Conservation (phyloP, 2,797 vertebrate species). For the Coracias cyanogaster region DNA sequence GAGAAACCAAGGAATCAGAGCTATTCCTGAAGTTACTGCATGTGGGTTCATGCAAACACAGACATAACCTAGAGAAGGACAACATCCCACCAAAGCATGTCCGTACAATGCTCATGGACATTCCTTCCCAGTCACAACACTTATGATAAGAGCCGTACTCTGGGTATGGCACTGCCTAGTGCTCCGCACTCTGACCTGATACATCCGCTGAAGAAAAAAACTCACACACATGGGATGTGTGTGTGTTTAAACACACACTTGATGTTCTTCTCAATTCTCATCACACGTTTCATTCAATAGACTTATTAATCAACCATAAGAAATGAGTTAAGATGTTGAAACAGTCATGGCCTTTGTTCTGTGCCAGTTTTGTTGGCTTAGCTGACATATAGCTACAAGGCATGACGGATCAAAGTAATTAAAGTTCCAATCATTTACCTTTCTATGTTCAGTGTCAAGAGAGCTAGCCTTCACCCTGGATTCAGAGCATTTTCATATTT, state of each 20-base stretch:
- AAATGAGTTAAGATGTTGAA: conserved; percentile 87
- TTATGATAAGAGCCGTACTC: fast-evolving
- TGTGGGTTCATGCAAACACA: fast-evolving
- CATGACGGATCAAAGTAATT: conserved; percentile 96
- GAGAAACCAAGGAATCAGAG: neutral
- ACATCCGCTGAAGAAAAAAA: neutral
- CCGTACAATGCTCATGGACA: fast-evolving
- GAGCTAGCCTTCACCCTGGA: conserved; percentile 81
- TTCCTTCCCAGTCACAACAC: fast-evolving
- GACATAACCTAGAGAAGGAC: neutral
- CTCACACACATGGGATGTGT: neutral
- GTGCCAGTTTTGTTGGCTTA: conserved; percentile 87
- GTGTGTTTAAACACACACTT: neutral
- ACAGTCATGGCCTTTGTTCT: conserved; percentile 86
- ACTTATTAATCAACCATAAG: conserved; percentile 87
- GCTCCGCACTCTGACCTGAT: neutral
- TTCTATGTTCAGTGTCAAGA: conserved; percentile 88
- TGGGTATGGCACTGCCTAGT: neutral
- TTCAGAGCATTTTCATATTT: conserved; percentile 83
- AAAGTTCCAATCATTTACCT: conserved; percentile 97
- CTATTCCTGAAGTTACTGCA: fast-evolving
- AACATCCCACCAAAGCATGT: fast-evolving
- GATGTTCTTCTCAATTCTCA: conserved; percentile 48
- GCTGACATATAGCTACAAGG: conserved; percentile 89
- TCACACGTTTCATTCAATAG: conserved; percentile 74